These are phyloP conservation scores for Pogonocherus hispidulus DNA, from an alignment of 2,888 invertebrate species.

Conservation along the genomic window DNA sequence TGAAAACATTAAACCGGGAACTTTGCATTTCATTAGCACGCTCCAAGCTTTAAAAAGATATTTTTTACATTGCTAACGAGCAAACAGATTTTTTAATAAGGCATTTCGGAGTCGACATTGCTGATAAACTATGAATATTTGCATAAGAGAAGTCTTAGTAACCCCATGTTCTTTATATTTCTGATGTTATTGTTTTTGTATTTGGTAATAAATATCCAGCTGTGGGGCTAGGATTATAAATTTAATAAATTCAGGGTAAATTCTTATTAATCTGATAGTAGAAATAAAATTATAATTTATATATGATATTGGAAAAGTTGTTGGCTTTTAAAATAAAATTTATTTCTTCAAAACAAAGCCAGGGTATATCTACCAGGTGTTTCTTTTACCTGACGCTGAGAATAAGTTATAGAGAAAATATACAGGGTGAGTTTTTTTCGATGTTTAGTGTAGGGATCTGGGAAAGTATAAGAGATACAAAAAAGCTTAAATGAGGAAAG, in stretches of 20 bases:
- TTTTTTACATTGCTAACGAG: slow-evolving; percentile 59
- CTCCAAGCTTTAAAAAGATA: slow-evolving; percentile 52
- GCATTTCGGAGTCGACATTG: slow-evolving; percentile 50
- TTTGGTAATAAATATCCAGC: slow-evolving; percentile 6
- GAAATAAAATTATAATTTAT: neutral
- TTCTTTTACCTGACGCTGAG: too few species aligned
- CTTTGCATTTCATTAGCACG: slow-evolving; percentile 60
- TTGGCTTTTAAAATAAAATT: too few species aligned
- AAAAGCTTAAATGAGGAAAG: too few species aligned
- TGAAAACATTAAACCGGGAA: slow-evolving; percentile 53
- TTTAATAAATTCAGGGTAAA: neutral
- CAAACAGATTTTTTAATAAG: slow-evolving; percentile 62
- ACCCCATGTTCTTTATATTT: slow-evolving; percentile 24
- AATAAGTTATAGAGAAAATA: too few species aligned
- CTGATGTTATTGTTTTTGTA: slow-evolving; percentile 29
- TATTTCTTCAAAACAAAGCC: too few species aligned
- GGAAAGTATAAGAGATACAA: too few species aligned
- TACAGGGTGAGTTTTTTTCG: too few species aligned
- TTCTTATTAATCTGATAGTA: neutral
- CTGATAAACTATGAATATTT: slow-evolving; percentile 58
- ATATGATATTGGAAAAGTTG: too few species aligned
- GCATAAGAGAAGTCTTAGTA: slow-evolving; percentile 51
- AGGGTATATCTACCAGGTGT: neutral
- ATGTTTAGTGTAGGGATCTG: too few species aligned
- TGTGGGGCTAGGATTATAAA: neutral